Conservation (phyloP, 2,797 vertebrate genomes). For the Lagocephalus sceleratus region DNA sequence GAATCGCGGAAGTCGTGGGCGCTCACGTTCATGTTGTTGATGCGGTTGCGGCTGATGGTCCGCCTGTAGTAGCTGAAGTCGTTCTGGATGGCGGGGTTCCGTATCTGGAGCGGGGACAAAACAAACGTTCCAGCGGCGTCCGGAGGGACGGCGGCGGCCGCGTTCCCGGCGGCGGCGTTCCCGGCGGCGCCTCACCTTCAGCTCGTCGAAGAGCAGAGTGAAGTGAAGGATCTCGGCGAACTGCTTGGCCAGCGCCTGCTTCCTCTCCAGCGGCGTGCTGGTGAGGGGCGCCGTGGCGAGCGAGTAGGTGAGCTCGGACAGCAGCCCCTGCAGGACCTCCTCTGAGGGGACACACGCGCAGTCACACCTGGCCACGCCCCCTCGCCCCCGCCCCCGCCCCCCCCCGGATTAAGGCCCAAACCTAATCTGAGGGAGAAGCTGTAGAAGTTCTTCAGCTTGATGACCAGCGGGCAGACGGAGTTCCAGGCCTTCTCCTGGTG, state of each 20-base stretch:
- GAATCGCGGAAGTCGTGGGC: too few relatives aligned
- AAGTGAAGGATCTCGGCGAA: constrained; percentile 99
- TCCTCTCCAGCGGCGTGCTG: constrained; percentile 85
- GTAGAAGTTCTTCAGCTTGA: constrained; percentile 95
- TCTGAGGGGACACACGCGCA: constrained; percentile 62
- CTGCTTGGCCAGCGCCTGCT: constrained; percentile 96
- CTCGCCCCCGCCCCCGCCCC: too few relatives aligned
- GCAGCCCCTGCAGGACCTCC: constrained; percentile 88
- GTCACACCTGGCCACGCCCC: too few relatives aligned
- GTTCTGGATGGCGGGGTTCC: constrained; percentile 96
- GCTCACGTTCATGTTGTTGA: constrained; percentile 98
- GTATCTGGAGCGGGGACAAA: constrained; percentile 85
- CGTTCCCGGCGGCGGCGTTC: constrained; percentile 1
- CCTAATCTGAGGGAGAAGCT: constrained; percentile 94
- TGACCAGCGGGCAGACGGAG: constrained; percentile 93
- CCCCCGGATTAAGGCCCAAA: constrained; percentile 44
- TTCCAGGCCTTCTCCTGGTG: constrained; percentile 96
- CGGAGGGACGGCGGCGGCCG: not conserved
- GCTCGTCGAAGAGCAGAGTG: constrained; percentile 96
- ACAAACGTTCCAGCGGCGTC: not conserved
- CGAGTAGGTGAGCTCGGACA: constrained; percentile 88
- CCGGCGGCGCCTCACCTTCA: constrained; percentile 81
- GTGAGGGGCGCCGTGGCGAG: too few relatives aligned
- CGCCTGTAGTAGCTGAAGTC: constrained; percentile 98
- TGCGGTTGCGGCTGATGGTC: constrained; percentile 93